Evolutionary conservation across 2,797 vertebrate genomes (phyloP), one percentile per base, ranked within the genome.

Genomic region (Sebastes melanostomus): DNA sequence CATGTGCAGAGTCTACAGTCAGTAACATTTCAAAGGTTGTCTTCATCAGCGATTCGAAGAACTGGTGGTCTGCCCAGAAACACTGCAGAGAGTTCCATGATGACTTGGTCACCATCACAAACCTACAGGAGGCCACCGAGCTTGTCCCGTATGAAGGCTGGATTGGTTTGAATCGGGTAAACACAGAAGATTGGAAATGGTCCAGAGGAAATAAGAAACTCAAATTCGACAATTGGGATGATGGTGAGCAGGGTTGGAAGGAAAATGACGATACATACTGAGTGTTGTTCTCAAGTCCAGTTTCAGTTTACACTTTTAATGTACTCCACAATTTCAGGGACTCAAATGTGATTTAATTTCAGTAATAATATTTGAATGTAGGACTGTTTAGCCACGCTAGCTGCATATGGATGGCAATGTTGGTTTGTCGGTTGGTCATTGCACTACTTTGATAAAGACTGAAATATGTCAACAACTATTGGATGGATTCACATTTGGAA

Each of bases 51-150:
- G 0, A 1, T 0, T 0, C 0, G 0, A 2, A 0, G 0, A 1
- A 0, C 42, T 67, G 74, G 68, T 0, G 0, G 0, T 1, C 0
- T 14, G 79, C 78, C 36, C 14, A 0, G 4, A 0, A 0, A 0
- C 24, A 52, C 72, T 81, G 72, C 79, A 66, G 32, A 32, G 0
- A 0, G 1, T 0, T 46, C 16, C 3, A 46, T 10, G 52, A 0
- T 18, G 62, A 62, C 25, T 60, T 72, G 61, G 55, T 22, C 32
- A 56, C 25, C 9, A 38, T 82, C 25, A 59, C 4, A 32, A 34
- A 46, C 8, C 0, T 0, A 24, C 0, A 13, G 2, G 25, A 72
- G 2, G 29, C 18, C 5, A 2, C 1, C 0, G 6, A 2, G 5
- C 7, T 30, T 8, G 0, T 1, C 0, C 8, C 0, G 5, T 63